These are phyloP conservation scores for Trypoxylus dichotomus DNA, from an alignment of 1,140 invertebrate species.

Conservation along the genomic window DNA sequence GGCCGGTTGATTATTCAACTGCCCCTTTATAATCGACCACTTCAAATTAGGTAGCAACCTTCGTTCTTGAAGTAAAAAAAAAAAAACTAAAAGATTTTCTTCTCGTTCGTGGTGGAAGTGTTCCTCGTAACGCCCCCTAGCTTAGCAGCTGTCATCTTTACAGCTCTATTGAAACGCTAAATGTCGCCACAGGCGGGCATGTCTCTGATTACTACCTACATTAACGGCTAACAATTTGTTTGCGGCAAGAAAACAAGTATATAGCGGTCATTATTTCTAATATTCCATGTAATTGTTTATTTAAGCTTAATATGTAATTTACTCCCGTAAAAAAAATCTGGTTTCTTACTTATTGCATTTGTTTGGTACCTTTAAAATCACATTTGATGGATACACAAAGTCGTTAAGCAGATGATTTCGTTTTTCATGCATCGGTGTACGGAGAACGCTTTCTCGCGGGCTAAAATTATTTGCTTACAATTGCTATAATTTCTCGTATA, in stretches of 20 bases:
- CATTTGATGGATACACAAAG: neutral
- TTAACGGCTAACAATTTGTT: slow-evolving; percentile 43
- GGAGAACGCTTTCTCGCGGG: neutral
- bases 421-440: neutral
- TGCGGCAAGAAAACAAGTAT: slow-evolving; percentile 37
- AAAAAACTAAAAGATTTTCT: slow-evolving; percentile 11
- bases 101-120: slow-evolving; percentile 29
- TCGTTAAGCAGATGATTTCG: neutral
- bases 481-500: neutral
- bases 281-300: slow-evolving; percentile 31
- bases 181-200: slow-evolving; percentile 43
- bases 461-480: neutral
- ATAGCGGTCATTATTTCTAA: slow-evolving; percentile 39
- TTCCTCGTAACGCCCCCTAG: slow-evolving; percentile 30
- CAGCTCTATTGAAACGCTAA: slow-evolving; percentile 38
- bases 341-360: slow-evolving; percentile 19
- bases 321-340: neutral
- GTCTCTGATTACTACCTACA: slow-evolving; percentile 38
- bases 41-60: slow-evolving; percentile 16
- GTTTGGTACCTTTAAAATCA: neutral
- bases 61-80: slow-evolving; percentile 2
- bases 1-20: slow-evolving; percentile 30
- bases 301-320: slow-evolving; percentile 28
- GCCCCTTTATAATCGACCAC: slow-evolving; percentile 29
- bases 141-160: slow-evolving; percentile 34